Conservation (phyloP, 1,140 invertebrate genomes). For the Leptopilina boulardi region DNA sequence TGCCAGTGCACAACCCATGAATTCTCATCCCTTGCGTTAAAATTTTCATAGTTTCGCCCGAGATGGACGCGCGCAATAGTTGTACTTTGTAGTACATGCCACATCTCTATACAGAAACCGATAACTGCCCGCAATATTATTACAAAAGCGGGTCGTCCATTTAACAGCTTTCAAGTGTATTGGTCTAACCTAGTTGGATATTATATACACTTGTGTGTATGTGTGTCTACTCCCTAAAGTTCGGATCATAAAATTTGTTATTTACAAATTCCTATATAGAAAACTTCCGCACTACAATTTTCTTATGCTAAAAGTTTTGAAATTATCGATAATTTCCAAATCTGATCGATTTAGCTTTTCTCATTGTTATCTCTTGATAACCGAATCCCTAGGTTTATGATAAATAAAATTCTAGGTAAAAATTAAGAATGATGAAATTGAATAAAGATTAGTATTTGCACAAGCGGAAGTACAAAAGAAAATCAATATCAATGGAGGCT, state of each 20-base stretch:
- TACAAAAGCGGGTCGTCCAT: neutral
- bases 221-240: neutral
- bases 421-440: too few relatives aligned
- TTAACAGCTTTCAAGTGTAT: conserved; percentile 9
- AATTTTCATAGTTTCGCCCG: conserved; percentile 53
- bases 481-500: neutral
- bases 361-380: too few relatives aligned
- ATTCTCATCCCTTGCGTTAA: conserved; percentile 53
- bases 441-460: too few relatives aligned
- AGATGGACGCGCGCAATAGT: conserved; percentile 45
- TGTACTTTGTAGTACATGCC: conserved; percentile 22
- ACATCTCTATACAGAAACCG: neutral
- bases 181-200: neutral
- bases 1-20: conserved; percentile 41
- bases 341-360: too few relatives aligned
- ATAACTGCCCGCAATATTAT: conserved; percentile 22
- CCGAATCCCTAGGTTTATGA: too few relatives aligned
- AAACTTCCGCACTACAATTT: too few relatives aligned
- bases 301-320: too few relatives aligned
- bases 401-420: too few relatives aligned
- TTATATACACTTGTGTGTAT: too few relatives aligned
- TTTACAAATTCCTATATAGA: neutral
- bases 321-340: too few relatives aligned
- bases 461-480: neutral
- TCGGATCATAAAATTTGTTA: neutral